Evolutionary conservation across 92 coral and sea anemone genomes (phyloP), one percentile per base, ranked within the genome.

Genomic region (Zoanthus sansibaricus): DNA sequence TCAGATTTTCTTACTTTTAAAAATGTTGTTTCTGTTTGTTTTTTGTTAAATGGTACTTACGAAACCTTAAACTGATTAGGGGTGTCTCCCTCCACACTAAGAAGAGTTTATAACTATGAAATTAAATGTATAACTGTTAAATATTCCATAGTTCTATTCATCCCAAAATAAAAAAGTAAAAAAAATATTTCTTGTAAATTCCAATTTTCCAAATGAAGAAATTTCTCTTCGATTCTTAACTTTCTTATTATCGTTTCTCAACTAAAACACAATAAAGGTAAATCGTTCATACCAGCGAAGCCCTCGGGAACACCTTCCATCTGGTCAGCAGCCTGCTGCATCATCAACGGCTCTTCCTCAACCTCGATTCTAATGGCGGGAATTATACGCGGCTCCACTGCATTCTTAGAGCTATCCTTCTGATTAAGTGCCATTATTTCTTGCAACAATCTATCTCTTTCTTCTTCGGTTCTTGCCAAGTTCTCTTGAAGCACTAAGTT

Each of bases 341-440:
- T 83, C 52, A 94, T 56, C 33, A 92, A 70, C 1, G 98, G 94
- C 67, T 94, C 96, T 77, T 94, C 98, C 32, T 94, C 93, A 16
- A 92, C 90, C 47, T 90, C 90, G 73, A 90, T 91, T 64, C 91
- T 89, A n/a, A 89, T 85, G 10, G 88, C 70, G 15, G 92, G 89
- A 17, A 91, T 83, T 32, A 93, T 80, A 5, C 78, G 83, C 31
- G 94, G 91, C 79, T 92, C 98, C 16, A 31, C 85, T 87, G 66
- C 82, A 73, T 61, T 87, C 45, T 73, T 89, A 31, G 73, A 83
- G 31, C 91, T 66, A 21, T 83, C 86, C 52, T 89, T 74, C 7
- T 85, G 91, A 25, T 94, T 93, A 51, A 91, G 77, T 45, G 86
- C 89, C 64, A 90, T 89, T 9, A 93, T 86, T 75, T 93, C 94